These are phyloP conservation scores for Prorops nasuta DNA, from an alignment of 1,140 invertebrate species.

Conservation along the genomic window DNA sequence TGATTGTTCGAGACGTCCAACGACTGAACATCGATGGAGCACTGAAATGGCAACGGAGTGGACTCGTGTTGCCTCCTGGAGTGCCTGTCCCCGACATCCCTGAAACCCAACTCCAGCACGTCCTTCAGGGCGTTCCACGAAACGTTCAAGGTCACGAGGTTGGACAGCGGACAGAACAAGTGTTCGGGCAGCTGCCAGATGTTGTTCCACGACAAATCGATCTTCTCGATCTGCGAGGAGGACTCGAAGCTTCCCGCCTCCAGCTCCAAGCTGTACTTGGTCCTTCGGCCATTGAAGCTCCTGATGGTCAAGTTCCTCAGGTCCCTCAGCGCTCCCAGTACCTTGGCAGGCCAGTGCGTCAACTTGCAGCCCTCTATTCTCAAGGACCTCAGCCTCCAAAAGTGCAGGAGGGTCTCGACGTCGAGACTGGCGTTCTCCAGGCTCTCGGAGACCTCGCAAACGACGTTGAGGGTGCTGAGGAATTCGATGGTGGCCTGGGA, in stretches of 20 bases:
- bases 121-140: slow-evolving; percentile 84
- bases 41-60: slow-evolving; percentile 54
- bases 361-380: slow-evolving; percentile 84
- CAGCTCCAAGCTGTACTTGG: slow-evolving; percentile 76
- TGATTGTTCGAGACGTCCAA: slow-evolving; percentile 84
- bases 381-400: slow-evolving; percentile 74
- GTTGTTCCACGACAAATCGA: slow-evolving; percentile 86
- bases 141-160: slow-evolving; percentile 74
- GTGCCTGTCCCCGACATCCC: slow-evolving; percentile 55
- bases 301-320: slow-evolving; percentile 77
- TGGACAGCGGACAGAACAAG: slow-evolving; percentile 78
- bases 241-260: slow-evolving; percentile 70
- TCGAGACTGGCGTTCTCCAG: slow-evolving; percentile 71
- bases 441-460: slow-evolving; percentile 62
- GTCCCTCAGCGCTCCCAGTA: slow-evolving; percentile 70
- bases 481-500: slow-evolving; percentile 81
- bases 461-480: slow-evolving; percentile 74
- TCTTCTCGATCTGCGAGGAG: slow-evolving; percentile 71
- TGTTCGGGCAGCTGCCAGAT: slow-evolving; percentile 84
- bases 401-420: slow-evolving; percentile 75
- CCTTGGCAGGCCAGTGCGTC: slow-evolving; percentile 66
- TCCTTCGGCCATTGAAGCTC: slow-evolving; percentile 76
- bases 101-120: slow-evolving; percentile 78
- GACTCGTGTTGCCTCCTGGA: slow-evolving; percentile 23
- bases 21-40: slow-evolving; percentile 75